These are phyloP conservation scores for Glandiceps talaboti DNA, from an alignment of 53 echinoderm and acorn worm species.

Conservation along the genomic window DNA sequence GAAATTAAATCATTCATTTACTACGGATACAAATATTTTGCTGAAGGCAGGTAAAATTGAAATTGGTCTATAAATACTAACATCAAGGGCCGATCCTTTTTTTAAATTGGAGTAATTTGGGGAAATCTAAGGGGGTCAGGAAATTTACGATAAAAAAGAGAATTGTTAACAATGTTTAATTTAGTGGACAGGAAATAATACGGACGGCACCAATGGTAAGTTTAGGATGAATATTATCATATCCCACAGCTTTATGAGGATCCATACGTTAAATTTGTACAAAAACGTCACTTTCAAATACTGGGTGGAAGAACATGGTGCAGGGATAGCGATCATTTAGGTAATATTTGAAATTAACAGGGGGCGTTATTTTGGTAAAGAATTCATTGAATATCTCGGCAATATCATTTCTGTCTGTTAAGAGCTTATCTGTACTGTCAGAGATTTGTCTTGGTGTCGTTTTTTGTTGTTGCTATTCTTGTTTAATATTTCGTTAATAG, in stretches of 20 bases:
- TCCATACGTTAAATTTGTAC: not conserved
- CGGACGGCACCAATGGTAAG: not conserved
- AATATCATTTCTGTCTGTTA: not conserved
- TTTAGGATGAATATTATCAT: constrained; percentile 1
- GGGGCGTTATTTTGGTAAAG: not conserved
- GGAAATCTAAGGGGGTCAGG: not conserved
- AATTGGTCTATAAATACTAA: not conserved
- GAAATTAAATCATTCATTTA: not conserved
- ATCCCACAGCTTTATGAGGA: not conserved
- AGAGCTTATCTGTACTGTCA: not conserved
- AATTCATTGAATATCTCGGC: not conserved
- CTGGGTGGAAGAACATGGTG: not conserved
- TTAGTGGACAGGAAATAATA: not conserved
- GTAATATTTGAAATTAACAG: not conserved
- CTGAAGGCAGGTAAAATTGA: not conserved
- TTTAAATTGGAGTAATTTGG: constrained; percentile 6
- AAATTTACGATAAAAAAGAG: not conserved
- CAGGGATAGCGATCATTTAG: not conserved
- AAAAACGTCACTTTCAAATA: not conserved
- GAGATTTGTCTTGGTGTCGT: not conserved
- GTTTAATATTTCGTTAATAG: not conserved
- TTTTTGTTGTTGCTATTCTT: not conserved
- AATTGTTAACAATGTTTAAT: not conserved
- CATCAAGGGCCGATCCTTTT: not conserved
- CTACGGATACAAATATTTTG: not conserved